A percentile compares a stretch with the other conserved stretches of the same genome.
phyloP scores from a whole-genome alignment of 2,113 vertebrate species.

The Psittacara wagleri region DNA sequence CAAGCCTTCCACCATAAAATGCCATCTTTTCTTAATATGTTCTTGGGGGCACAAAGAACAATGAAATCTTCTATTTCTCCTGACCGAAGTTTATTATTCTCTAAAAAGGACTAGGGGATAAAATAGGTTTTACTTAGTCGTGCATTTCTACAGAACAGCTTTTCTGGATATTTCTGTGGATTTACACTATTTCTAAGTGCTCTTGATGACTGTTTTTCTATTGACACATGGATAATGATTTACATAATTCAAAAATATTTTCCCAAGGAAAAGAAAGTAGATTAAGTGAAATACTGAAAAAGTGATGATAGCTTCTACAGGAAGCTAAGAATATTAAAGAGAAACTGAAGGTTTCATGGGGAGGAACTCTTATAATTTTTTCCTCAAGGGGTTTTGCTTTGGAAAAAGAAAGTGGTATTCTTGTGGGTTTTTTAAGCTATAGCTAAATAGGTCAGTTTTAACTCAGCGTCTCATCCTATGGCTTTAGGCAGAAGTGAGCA shows the following conservation, averaged over 20 bases:
- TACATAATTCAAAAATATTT: slow-evolving; percentile 1
- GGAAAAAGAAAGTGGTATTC: not conserved
- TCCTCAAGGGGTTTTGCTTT: not conserved
- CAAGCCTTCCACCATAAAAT: not conserved
- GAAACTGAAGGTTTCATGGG: not conserved
- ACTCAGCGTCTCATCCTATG: not conserved
- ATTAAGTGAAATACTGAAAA: not conserved
- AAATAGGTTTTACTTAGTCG: not conserved
- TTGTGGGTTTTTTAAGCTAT: not conserved
- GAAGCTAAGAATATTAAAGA: not conserved
- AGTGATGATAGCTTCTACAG: not conserved
- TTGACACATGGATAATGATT: not conserved
- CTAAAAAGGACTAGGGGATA: not conserved
- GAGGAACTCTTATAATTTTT: not conserved
- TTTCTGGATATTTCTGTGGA: not conserved
- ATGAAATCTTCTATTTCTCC: not conserved
- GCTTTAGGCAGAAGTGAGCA: not conserved
- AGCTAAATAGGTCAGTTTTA: not conserved
- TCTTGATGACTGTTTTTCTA: not conserved
- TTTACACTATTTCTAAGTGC: not conserved
- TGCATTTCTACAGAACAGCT: not conserved
- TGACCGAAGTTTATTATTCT: not conserved
- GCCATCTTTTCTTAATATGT: not conserved
- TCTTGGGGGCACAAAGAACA: not conserved
- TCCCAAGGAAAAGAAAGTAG: not conserved